A percentile compares a stretch with the other conserved stretches of the same genome.
These are phyloP conservation scores for Cyprinodon variegatus DNA, from an alignment of 2,113 vertebrate genomes.

Conservation along the genomic window DNA sequence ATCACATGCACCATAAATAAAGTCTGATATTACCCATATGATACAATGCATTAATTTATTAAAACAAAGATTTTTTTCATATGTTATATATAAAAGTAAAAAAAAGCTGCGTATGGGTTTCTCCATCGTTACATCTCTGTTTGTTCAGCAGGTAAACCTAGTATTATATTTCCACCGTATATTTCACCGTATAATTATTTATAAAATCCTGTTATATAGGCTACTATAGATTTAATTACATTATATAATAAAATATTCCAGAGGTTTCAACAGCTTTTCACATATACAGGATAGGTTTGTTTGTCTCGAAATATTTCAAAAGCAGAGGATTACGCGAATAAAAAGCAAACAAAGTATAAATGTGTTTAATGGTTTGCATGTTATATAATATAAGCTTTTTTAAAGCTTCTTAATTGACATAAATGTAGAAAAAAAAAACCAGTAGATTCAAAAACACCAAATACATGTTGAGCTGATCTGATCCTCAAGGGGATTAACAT, in stretches of 20 bases:
- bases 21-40: too few species aligned
- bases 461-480: slow-evolving; percentile 45
- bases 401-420: slow-evolving; percentile 13
- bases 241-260: not conserved
- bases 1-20: too few species aligned
- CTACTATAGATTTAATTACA: too few species aligned
- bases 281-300: not conserved
- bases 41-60: too few species aligned
- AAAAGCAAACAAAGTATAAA: not conserved
- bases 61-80: too few species aligned
- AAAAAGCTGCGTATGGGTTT: too few species aligned
- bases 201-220: not conserved
- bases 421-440: slow-evolving; percentile 22
- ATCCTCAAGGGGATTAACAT: slow-evolving; percentile 71
- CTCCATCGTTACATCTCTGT: too few species aligned
- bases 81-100: too few species aligned
- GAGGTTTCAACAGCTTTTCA: not conserved
- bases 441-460: slow-evolving; percentile 33
- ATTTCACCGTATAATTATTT: not conserved
- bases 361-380: not conserved
- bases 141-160: too few species aligned
- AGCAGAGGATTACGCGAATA: not conserved
- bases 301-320: slow-evolving; percentile 1
- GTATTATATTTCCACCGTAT: too few species aligned
- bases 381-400: slow-evolving; percentile 6